Evolutionary conservation across 2,113 vertebrate genomes (phyloP), one percentile per base, ranked within the genome.

Genomic region (Perca schrenkii): DNA sequence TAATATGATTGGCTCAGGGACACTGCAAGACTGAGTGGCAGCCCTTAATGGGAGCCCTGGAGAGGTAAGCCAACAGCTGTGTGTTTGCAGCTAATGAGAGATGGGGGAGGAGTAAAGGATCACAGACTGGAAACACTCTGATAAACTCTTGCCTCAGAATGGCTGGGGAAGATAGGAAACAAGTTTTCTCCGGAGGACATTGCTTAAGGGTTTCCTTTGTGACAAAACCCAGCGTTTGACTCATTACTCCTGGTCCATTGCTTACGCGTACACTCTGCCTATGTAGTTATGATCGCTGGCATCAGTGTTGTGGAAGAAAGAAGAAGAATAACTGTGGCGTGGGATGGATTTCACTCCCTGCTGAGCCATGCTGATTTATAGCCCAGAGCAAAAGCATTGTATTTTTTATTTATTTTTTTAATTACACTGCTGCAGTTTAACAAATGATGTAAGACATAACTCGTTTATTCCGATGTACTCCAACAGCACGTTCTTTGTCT

Each of bases 41-140:
- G 90, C 82, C 74, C 89, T 92, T 96, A 95, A 95, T 95, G 93
- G 94, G 92, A 92, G 92, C 95, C 94, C 94, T 86, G 87, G 94
- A 95, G 94, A 95, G 86, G 89, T 89, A 92, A 94, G 90, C 93
- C 87, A 88, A 93, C 94, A 95, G 93, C 94, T 95, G 94, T 95
- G 94, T 95, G 94, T 94, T 93, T 92, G 94, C 90, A 88, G 89
- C 92, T 95, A 96, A 96, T 94, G 94, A 95, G 94, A 92, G 93
- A 92, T 91, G 91, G 94, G 92, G 91, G 86, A 93, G 92, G 88
- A 93, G 85, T 85, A 79, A 92, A 90, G 86, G 91, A 92, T 94
- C 94, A 93, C 88, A 94, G 79, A 86, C 90, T 91, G 92, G 83
- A 95, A 87, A 82, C 85, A 90, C 86, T 93, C 91, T 87, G 90